Evolutionary conservation across 2,888 invertebrate species (phyloP), one percentile per base, ranked within the genome.

Genomic region (Tigriopus californicus): DNA sequence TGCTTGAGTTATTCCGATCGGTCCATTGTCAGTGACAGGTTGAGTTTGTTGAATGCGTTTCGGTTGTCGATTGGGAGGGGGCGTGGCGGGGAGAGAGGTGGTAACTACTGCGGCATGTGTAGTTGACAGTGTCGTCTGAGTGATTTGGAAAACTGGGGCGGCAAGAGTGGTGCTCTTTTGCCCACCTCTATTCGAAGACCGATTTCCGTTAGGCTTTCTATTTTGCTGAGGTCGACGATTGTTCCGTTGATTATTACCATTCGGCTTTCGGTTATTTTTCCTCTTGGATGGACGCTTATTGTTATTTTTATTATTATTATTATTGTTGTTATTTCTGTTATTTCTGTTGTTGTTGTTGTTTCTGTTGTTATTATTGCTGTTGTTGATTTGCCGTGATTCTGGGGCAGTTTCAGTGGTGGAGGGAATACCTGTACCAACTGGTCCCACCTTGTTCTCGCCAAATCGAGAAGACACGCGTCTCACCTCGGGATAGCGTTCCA

Each of bases 401-500:
- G 13, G 13, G 4, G 15, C 51, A 20, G 4, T 49, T 5, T 49
- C 12, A 49, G 4, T 49, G 51, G 4, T 49, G 15, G 8, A 33
- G 8, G 3, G 33, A 33, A 33, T 33, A 5, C 33, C 33, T 8
- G 33, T 33, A 3, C 33, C 33, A 33, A 33, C 33, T 5, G 33
- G 33, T 8, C 33, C 33, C 3, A 33, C 33, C 33, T 33, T 33
- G 44, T 15, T 22, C 15, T 56, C 56, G 13, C 56, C 56, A 49
- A 59, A 59, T 15, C 59, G 33, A 20, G 59, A 59, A 5, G 49
- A 49, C 15, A 59, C 22, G 15, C 59, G 33, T 10, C 49, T 22
- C 1, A 59, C 42, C 25, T 59, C 59, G 13, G 59, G 59, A 40
- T 52, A 59, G 12, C 59, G 15, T 11, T 51, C n/a, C 15, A 59